Evolutionary conservation across 2,797 vertebrate genomes (phyloP), one percentile per base, ranked within the genome.

Genomic region (Petrocephalus sullivani): DNA sequence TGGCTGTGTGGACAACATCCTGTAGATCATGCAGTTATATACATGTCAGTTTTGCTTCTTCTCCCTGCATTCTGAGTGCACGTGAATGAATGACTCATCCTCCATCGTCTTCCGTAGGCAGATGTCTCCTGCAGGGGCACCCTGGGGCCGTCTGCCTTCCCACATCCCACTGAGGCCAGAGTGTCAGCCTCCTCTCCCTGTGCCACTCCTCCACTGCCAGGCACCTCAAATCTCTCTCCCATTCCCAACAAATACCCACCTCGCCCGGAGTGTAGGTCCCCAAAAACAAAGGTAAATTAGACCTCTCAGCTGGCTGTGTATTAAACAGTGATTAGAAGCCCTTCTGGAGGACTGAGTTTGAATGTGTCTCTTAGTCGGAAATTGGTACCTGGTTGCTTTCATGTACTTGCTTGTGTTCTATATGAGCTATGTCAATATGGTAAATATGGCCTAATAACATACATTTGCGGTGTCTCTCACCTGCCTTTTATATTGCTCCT

Each of bases 211-310:
- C 91, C 90, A 87, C 92, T 53, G n/a, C 56, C 93, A 90, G 7
- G 93, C 91, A 91, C 89, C 91, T 90, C 94, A 89, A 84, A 84
- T 46, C 94, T 94, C 91, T 91, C 93, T 91, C 92, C 89, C 91
- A 93, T 94, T 91, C 92, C 94, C 90, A 93, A 93, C 91, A 95
- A 95, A 92, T 87, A 89, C 81, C 93, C 93, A 87, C 91, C 92
- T 90, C 94, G 93, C 58, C 94, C 94, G 91, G 93, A 95, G 90
- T 92, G 91, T 92, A 92, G 88, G 61, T 92, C 95, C 90, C 92
- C 94, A 71, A 90, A 93, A 10, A n/a, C 93, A 64, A 95, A 96
- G 95, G 96, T 96, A 96, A 96, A 87, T 37, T 71, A 71, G 57
- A 49, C 41, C 41, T 60, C 58, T 75, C 37, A 75, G 14, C 37